Evolutionary conservation across 2,797 vertebrate species (phyloP).

Genomic region (Arvicola amphibius): DNA sequence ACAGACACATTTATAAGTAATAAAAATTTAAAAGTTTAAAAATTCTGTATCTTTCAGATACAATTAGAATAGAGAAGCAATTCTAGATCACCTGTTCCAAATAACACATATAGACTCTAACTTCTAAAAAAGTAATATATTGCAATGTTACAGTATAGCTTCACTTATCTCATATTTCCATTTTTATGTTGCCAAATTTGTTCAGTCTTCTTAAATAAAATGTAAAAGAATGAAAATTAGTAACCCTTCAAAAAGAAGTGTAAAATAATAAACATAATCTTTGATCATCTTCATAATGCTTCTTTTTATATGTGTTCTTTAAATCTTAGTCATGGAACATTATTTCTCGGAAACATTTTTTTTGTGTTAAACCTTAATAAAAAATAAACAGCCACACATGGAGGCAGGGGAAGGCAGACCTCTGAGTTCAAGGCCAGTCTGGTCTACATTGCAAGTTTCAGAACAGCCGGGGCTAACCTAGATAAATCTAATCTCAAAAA

Average conservation of each 20-base stretch:
- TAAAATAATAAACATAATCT: constrained; percentile 17
- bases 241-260: constrained; percentile 20
- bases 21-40: not conserved
- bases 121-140: not conserved
- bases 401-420: not conserved
- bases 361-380: constrained; percentile 18
- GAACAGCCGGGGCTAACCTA: not conserved
- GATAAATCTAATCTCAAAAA: not conserved
- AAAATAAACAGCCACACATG: not conserved
- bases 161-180: not conserved
- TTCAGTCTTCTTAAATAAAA: constrained; percentile 57
- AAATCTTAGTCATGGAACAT: constrained; percentile 36
- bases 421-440: not conserved
- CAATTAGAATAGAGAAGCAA: not conserved
- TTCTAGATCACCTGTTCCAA: not conserved
- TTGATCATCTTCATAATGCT: not conserved
- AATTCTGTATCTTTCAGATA: not conserved
- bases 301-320: constrained; percentile 25
- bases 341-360: constrained; percentile 35
- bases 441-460: not conserved
- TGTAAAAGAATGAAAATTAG: constrained; percentile 10
- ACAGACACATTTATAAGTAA: not conserved
- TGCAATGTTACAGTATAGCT: not conserved
- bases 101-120: not conserved
- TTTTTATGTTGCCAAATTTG: not conserved